Percentiles rank a stretch among this genome's conserved stretches.
These are phyloP conservation scores for Dicaeum eximium DNA, from an alignment of 2,113 vertebrate species.

Conservation along the genomic window DNA sequence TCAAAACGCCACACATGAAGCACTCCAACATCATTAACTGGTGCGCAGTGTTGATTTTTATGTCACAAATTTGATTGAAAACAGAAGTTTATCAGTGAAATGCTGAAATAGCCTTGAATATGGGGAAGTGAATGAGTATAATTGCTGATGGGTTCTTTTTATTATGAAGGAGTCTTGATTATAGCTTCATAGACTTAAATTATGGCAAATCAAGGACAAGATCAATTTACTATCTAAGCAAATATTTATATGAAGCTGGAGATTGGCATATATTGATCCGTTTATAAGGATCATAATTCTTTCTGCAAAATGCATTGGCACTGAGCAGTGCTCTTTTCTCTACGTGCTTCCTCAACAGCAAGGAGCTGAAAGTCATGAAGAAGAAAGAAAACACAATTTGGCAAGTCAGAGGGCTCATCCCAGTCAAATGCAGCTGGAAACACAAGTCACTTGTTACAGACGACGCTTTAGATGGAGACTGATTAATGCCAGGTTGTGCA, in stretches of 20 bases:
- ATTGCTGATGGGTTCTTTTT: conserved; percentile 54
- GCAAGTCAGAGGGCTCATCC: not conserved
- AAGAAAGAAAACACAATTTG: not conserved
- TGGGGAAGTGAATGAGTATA: conserved; percentile 35
- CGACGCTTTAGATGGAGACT: not conserved
- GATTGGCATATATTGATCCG: conserved; percentile 7
- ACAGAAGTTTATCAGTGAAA: conserved; percentile 46
- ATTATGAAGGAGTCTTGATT: conserved; percentile 53
- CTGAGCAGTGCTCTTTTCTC: not conserved
- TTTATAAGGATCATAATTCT: conserved; percentile 49
- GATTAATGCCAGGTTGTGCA: not conserved
- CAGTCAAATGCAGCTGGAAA: not conserved
- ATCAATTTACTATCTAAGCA: conserved; percentile 61
- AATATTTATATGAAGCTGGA: conserved; percentile 50
- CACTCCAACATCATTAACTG: conserved; percentile 26
- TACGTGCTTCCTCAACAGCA: not conserved
- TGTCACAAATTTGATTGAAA: conserved; percentile 40
- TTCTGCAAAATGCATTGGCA: not conserved
- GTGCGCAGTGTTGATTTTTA: conserved; percentile 34
- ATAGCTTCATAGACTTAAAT: conserved; percentile 57
- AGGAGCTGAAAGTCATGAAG: not conserved
- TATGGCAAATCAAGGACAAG: conserved; percentile 46
- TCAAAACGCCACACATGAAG: conserved; percentile 8
- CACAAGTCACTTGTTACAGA: not conserved
- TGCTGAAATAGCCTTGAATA: conserved; percentile 37